Evolutionary conservation across 2,113 vertebrate species (phyloP), one percentile per base, ranked within the genome.

Genomic region (Cynoglossus semilaevis): DNA sequence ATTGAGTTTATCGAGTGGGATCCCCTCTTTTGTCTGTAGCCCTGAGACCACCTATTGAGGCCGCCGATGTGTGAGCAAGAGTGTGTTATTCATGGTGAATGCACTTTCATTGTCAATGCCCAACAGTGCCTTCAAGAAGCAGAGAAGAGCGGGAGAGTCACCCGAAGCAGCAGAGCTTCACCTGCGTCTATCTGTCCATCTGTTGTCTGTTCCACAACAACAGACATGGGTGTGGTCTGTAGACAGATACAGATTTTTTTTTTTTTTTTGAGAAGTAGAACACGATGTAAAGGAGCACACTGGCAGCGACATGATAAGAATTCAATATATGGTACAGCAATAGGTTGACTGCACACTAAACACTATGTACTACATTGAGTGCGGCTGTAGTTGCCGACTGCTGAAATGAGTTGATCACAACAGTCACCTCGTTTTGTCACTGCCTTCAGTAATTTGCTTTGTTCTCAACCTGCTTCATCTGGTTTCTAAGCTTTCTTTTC

Each of bases 391-490:
- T 68, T 18, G 53, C 71, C 54, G 74, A 85, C 77, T 43, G 50
- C 60, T 66, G 46, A 42, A 78, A 87, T 82, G 18, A 78, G 70
- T 68, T 71, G 35, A 77, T 76, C 65, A 72, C 64, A 54, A 22
- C 47, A 15, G 49, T 53, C 67, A 48, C 62, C 47, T 73, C 62
- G 69, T 54, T 65, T 77, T 60, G 77, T 76, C 55, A 50, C 50
- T 44, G 69, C 63, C 58, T 37, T 62, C 59, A 34, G 16, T 58
- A 45, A 50, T 65, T 18, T 29, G 34, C 52, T 51, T 52, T 61
- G 29, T 52, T 47, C 67, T 60, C 50, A 50, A 58, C 78, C 58
- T 55, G 34, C 64, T 48, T 41, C 1, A 41, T 41, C 38, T 41
- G 22, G 6, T 38, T 41, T 41, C 12, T 6, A 29, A 29, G 22